Evolutionary conservation across 2,797 vertebrate genomes (phyloP), one percentile per base, ranked within the genome.

Genomic region (Lutjanus argentimaculatus): DNA sequence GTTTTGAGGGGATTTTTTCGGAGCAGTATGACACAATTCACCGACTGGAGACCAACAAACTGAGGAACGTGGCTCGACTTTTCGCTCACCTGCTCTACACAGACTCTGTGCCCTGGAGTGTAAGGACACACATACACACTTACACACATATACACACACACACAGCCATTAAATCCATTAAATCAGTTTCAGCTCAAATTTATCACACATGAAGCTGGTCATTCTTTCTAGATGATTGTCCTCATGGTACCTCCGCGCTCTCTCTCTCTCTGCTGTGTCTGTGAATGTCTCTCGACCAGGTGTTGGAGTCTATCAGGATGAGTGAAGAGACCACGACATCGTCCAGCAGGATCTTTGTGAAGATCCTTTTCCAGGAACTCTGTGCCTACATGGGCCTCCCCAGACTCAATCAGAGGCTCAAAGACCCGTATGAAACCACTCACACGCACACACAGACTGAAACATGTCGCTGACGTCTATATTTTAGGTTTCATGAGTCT

Each of bases 381-480:
- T 99, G 98, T 91, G 98, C 99, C 95, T 99, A 99, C 86, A 98
- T 99, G 98, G 98, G 98, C 58, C 98, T 99, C 76, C 98, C 98
- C 53, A 97, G 94, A 90, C 97, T 99, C 79, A 99, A 99, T 85
- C 97, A 97, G 88, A 95, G 98, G 79, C 95, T 99, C 74, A 99
- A 99, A 90, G 98, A 99, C 89, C 88, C 89, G 98, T 99, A 96
- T 82, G 97, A 36, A 55, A 36, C 53, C 57, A 69, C 53, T 57
- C n/a, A 57, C 14, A 69, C 17, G 6, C 72, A 16, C 45, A 67
- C 77, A 59, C 51, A 30, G 30, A 65, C 42, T 0, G 12, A 51
- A 12, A 40, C 6, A 3, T 5, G 8, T 15, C 12, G 2, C 61
- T 63, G 49, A 55, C 10, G 12, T 48, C 19, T 40, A n/a, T 55